phyloP scores from a whole-genome alignment of 2,888 invertebrate genomes.

The Adineta ricciae region DNA sequence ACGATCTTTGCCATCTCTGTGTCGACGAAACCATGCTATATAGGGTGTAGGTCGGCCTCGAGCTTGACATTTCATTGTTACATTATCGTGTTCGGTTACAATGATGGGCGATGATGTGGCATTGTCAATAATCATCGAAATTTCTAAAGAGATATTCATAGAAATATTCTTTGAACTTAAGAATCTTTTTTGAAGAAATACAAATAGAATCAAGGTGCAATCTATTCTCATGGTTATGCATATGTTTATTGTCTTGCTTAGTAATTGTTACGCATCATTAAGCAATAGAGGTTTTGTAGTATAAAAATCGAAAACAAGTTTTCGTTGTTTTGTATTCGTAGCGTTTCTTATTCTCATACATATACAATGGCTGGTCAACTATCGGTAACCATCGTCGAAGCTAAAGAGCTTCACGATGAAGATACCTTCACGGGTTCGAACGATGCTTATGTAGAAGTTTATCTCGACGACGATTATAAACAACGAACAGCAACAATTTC shows the following conservation, averaged over 20 bases:
- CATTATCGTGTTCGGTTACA: neutral
- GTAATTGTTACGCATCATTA: too few relatives aligned
- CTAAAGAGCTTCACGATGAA: neutral
- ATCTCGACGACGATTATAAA: neutral
- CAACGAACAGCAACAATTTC: neutral
- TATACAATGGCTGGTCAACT: neutral
- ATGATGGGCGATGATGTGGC: neutral
- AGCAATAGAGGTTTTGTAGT: too few relatives aligned
- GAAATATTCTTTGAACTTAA: too few relatives aligned
- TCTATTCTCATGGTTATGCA: too few relatives aligned
- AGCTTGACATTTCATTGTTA: conserved; percentile 1
- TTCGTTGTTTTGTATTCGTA: too few relatives aligned
- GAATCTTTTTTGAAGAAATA: too few relatives aligned
- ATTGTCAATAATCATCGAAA: neutral
- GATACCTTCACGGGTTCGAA: neutral
- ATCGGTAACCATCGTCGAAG: neutral
- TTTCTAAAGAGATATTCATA: neutral
- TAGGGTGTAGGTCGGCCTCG: conserved; percentile 14
- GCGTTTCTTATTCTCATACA: too few relatives aligned
- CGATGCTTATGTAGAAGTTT: neutral
- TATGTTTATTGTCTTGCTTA: too few relatives aligned
- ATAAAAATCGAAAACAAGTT: too few relatives aligned
- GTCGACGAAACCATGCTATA: neutral
- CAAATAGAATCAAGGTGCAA: too few relatives aligned
- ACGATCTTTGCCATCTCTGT: neutral